Evolutionary conservation across 2,113 vertebrate genomes (phyloP).

Genomic region (Procavia capensis): DNA sequence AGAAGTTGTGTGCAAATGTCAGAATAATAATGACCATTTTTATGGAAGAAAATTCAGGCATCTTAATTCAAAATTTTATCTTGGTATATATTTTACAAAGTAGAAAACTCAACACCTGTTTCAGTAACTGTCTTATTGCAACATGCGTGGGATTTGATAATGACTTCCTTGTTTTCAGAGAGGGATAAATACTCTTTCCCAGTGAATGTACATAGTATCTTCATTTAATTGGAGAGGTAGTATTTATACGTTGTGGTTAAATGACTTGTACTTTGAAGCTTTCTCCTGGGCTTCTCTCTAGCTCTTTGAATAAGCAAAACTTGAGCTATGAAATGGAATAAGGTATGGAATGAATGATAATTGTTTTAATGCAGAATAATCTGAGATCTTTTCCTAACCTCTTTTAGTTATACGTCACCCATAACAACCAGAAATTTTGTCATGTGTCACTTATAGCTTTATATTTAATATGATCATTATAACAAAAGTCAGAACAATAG

Average conservation of each 20-base stretch:
- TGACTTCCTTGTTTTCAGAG: background rate
- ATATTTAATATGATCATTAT: background rate
- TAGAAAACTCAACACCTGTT: slow-evolving; percentile 52
- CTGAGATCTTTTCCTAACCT: background rate
- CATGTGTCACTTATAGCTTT: background rate
- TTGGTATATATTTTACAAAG: background rate
- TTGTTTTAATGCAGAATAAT: slow-evolving; percentile 44
- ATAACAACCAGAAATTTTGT: background rate
- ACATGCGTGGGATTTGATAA: background rate
- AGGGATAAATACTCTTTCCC: background rate
- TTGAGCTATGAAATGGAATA: slow-evolving; percentile 12
- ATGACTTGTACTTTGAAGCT: background rate
- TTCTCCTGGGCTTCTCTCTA: background rate
- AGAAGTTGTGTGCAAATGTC: slow-evolving; percentile 23
- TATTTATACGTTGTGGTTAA: background rate
- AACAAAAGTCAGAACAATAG: slow-evolving; percentile 37
- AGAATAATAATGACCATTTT: background rate
- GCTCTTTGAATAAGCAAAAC: background rate
- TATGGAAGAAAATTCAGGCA: background rate
- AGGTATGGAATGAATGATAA: background rate
- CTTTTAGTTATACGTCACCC: background rate
- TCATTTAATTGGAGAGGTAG: background rate
- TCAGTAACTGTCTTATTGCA: background rate
- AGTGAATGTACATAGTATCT: background rate
- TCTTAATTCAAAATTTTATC: background rate